phyloP scores from a whole-genome alignment of 2,797 vertebrate species.

The Octomys mimax region DNA sequence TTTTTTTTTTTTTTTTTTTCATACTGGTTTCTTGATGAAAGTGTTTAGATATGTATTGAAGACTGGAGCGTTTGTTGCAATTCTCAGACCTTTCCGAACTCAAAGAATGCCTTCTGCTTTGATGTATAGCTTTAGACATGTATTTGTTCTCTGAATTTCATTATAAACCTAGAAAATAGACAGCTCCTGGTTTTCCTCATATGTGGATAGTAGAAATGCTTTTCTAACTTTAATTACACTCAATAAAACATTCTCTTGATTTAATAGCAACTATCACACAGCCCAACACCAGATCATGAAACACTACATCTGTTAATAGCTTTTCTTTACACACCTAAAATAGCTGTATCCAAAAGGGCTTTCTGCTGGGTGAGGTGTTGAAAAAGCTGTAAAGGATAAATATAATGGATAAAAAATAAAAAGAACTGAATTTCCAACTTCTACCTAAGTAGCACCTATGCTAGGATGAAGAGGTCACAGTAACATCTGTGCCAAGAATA shows the following conservation, averaged over 20 bases:
- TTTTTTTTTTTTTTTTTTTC: not conserved
- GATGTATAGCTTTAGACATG: conserved; percentile 39
- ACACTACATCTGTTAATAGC: not conserved
- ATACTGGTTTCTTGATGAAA: not conserved
- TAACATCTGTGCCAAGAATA: not conserved
- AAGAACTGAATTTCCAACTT: not conserved
- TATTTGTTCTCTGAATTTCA: not conserved
- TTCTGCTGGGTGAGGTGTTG: conserved; percentile 9
- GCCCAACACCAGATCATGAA: not conserved
- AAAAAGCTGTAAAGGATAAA: conserved; percentile 30
- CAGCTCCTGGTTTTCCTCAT: not conserved
- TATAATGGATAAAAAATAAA: not conserved
- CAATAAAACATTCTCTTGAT: conserved; percentile 29
- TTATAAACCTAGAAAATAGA: conserved; percentile 25
- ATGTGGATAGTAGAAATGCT: conserved; percentile 30
- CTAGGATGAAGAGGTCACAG: conserved; percentile 19
- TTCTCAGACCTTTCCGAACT: conserved; percentile 27
- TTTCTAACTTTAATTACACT: conserved; percentile 10
- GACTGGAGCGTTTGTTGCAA: not conserved
- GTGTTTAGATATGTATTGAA: not conserved
- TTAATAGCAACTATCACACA: not conserved
- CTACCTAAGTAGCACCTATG: not conserved
- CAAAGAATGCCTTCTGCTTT: conserved; percentile 22
- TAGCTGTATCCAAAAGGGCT: not conserved
- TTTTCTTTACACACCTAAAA: not conserved